Evolutionary conservation across 2,113 vertebrate species (phyloP), one percentile per base, ranked within the genome.

Genomic region (Brachyhypopomus occidentalis): DNA sequence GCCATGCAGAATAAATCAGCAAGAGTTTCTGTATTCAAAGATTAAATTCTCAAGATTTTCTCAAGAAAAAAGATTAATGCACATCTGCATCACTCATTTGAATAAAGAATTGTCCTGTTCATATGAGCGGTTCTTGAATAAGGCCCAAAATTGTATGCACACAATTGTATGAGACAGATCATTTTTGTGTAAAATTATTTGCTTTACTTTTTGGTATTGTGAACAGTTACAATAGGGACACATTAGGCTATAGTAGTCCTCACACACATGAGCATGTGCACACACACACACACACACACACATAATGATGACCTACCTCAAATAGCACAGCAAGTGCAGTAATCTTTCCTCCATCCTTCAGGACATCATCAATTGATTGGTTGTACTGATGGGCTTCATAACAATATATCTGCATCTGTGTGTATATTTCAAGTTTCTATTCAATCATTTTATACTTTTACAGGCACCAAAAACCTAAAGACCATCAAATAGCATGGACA

Each of bases 351-450:
- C 94, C 95, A 80, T 91, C 93, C 90, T 93, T 95, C 84, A 98
- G 77, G 75, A 95, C 92, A 80, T 96, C 94, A 56, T 98, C 95
- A 8, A 97, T 91, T 86, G 92, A 94, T 84, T 45, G 41, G 90
- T 88, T 52, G 88, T 95, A 96, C 45, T 85, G 91, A 80, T 93
- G 88, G 0, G 84, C 88, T 84, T 98, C 95, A 71, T 95, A 98
- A 89, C 96, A 96, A 91, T 96, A 97, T 91, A 99, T 96, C 90
- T 99, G 97, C 97, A 99, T 99, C 97, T 99, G 88, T 14, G 90
- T 91, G 72, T 20, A 75, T 20, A 45, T 14, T 45, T 8, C n/a
- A 60, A 38, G 2, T 17, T 63, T 27, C 30, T 38, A 63, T 20
- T 9, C 22, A 66, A 45, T 45, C 41, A 52, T 52, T 52, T 12